phyloP scores from a whole-genome alignment of 2,797 vertebrate genomes.

The Dipus sagitta region DNA sequence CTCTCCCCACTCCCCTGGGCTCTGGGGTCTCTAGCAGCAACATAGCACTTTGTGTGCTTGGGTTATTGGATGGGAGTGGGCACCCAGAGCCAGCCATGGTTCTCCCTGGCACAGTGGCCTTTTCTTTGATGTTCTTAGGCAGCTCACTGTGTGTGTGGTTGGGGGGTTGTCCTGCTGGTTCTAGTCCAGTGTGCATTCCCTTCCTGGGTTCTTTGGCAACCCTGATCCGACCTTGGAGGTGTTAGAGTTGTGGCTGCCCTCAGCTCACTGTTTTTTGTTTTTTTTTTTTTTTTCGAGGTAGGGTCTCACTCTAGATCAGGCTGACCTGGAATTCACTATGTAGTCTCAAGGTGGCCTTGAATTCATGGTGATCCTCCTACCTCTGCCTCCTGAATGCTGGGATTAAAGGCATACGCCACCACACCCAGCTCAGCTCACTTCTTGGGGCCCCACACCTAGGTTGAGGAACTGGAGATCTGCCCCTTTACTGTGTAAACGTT shows the following conservation, averaged over 20 bases:
- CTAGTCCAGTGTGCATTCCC: neutral
- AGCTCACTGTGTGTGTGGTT: no score
- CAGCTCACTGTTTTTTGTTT: neutral
- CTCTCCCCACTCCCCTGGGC: no score
- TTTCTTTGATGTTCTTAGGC: neutral
- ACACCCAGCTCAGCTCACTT: neutral
- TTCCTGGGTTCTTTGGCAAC: neutral
- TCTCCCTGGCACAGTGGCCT: neutral
- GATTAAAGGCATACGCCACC: no score
- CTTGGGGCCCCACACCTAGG: neutral
- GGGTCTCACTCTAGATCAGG: no score
- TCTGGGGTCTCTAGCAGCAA: no score
- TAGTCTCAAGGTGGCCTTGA: no score
- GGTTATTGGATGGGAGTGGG: neutral
- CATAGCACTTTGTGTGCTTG: neutral
- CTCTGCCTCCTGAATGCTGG: no score
- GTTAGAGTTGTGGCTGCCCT: neutral
- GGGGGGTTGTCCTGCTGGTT: neutral
- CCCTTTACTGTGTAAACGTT: neutral
- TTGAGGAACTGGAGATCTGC: neutral
- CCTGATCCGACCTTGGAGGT: neutral
- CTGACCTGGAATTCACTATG: no score
- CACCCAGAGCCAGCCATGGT: neutral
- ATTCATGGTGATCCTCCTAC: no score
- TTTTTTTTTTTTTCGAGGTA: no score